phyloP scores from a whole-genome alignment of 2,888 invertebrate genomes.

The Epicampocera succincta region DNA sequence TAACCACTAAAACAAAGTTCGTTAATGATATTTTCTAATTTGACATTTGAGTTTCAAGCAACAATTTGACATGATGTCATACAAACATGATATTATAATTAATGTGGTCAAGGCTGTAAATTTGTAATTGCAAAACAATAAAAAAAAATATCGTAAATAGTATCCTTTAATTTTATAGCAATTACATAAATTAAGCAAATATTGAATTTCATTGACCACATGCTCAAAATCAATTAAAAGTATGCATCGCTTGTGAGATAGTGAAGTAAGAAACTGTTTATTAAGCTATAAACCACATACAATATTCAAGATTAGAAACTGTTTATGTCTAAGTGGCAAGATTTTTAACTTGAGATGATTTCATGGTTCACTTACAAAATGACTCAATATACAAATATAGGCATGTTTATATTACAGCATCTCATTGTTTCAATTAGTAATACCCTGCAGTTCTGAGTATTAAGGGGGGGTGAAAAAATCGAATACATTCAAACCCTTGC shows the following conservation, averaged over 20 bases:
- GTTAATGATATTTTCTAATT: constrained; percentile 19
- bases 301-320: background rate
- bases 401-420: too few species aligned
- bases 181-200: background rate
- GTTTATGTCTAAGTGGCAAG: background rate
- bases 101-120: constrained; percentile 2
- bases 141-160: background rate
- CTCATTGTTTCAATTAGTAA: too few species aligned
- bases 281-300: constrained; percentile 23
- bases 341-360: constrained; percentile 6
- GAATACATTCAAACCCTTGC: too few species aligned
- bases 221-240: constrained; percentile 8
- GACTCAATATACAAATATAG: too few species aligned
- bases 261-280: constrained; percentile 19
- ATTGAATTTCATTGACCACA: background rate
- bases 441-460: too few species aligned
- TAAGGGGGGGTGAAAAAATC: too few species aligned
- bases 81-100: constrained; percentile 20
- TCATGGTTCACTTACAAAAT: background rate
- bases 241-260: background rate
- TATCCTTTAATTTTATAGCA: constrained; percentile 9
- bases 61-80: constrained; percentile 42
- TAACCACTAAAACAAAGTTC: constrained; percentile 33
- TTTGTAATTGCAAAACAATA: background rate
- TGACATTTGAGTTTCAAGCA: constrained; percentile 1